These are phyloP conservation scores for Cordilura impudica DNA, from an alignment of 2,888 invertebrate species.

Conservation along the genomic window DNA sequence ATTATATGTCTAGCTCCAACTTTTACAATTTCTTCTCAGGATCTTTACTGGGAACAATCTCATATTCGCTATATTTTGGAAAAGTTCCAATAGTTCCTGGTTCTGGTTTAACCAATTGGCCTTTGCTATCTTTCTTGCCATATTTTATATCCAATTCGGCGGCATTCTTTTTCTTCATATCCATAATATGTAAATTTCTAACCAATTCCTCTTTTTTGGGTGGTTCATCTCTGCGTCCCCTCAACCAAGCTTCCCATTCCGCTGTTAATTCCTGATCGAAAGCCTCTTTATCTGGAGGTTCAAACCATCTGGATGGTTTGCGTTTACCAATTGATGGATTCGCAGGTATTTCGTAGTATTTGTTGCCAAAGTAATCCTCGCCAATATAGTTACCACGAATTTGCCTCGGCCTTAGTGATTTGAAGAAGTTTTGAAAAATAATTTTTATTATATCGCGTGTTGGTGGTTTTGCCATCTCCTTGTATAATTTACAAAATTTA, in stretches of 20 bases:
- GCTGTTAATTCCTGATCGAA: conserved; percentile 88
- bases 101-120: conserved; percentile 73
- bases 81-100: conserved; percentile 74
- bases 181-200: conserved; percentile 84
- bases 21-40: conserved; percentile 68
- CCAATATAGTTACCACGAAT: conserved; percentile 81
- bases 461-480: conserved; percentile 72
- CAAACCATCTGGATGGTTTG: conserved; percentile 85
- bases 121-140: conserved; percentile 72
- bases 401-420: conserved; percentile 78
- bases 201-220: conserved; percentile 87
- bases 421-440: conserved; percentile 75
- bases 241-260: conserved; percentile 94
- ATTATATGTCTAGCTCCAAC: neutral
- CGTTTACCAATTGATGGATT: conserved; percentile 83
- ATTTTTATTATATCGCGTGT: conserved; percentile 74
- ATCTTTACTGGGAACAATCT: conserved; percentile 75
- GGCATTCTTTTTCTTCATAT: conserved; percentile 87
- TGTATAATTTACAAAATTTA: neutral
- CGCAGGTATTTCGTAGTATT: conserved; percentile 88
- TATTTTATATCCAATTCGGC: conserved; percentile 82
- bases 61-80: conserved; percentile 81
- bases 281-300: conserved; percentile 80
- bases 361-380: conserved; percentile 88
- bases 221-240: conserved; percentile 83